Conservation (phyloP, 2,797 vertebrate genomes). For the Brotula barbata region DNA sequence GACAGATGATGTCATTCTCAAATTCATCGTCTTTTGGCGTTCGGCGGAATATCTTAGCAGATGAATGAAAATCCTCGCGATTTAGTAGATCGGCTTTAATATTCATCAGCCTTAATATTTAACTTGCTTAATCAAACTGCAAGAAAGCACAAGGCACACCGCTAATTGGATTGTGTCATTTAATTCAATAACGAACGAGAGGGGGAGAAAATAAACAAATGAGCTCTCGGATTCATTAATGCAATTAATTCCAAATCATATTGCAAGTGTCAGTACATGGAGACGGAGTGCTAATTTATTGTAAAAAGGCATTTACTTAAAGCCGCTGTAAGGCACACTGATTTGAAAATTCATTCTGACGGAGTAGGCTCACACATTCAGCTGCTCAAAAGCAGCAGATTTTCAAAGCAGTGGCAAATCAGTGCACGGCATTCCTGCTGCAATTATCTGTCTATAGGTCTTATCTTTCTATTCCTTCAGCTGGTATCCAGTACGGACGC, state of each 20-base stretch:
- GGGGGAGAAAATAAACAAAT: conserved; percentile 61
- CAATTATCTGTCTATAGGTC: conserved; percentile 20
- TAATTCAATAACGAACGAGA: conserved; percentile 76
- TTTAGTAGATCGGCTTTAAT: conserved; percentile 69
- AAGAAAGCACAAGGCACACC: conserved; percentile 70
- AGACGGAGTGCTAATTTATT: conserved; percentile 35
- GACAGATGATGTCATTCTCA: conserved; percentile 13
- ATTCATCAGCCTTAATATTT: conserved; percentile 70
- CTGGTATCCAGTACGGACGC: conserved; percentile 16
- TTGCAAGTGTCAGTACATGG: conserved; percentile 50
- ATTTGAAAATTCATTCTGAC: conserved; percentile 18
- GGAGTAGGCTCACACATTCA: conserved; percentile 7
- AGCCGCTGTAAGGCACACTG: conserved; percentile 19
- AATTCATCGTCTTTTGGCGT: conserved; percentile 28
- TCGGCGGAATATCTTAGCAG: conserved; percentile 39
- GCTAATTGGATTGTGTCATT: conserved; percentile 76
- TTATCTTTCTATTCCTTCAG: conserved; percentile 9
- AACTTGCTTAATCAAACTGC: conserved; percentile 74
- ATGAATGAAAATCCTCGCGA: conserved; percentile 53
- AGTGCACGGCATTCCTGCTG: not conserved
- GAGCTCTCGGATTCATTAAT: conserved; percentile 68
- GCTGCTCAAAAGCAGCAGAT: not conserved
- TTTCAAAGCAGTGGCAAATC: conserved; percentile 20
- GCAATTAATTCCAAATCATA: conserved; percentile 67
- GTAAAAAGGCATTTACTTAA: conserved; percentile 41